phyloP scores from a whole-genome alignment of 2,113 vertebrate species.

The Chionomys nivalis region DNA sequence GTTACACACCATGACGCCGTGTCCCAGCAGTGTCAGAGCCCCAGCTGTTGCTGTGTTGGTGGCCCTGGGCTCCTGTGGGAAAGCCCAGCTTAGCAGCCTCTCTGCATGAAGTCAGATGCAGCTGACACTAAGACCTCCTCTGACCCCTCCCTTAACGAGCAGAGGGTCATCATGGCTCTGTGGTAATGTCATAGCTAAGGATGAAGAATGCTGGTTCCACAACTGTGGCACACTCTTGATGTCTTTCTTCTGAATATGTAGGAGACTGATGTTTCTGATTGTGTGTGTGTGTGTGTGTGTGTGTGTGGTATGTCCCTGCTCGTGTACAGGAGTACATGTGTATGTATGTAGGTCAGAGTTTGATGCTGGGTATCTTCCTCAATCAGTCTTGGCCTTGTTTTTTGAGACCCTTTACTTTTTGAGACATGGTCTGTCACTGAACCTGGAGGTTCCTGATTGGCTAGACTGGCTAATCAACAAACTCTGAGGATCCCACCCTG shows the following conservation, averaged over 20 bases:
- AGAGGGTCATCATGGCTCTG: not conserved
- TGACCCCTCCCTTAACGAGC: not conserved
- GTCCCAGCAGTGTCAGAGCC: not conserved
- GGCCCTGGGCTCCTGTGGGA: not conserved
- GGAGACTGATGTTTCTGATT: conserved; percentile 13
- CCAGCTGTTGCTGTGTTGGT: not conserved
- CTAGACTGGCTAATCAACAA: not conserved
- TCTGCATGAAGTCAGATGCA: not conserved
- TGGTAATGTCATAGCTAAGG: not conserved
- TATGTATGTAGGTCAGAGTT: too few relatives aligned
- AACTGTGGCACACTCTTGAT: not conserved
- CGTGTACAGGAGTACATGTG: not conserved
- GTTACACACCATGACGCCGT: fast-evolving
- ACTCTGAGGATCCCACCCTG: too few relatives aligned
- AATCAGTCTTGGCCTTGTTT: not conserved
- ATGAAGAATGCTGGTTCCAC: not conserved
- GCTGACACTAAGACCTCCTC: not conserved
- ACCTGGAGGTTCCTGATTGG: not conserved
- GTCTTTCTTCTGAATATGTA: not conserved
- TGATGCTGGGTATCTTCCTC: not conserved
- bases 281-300: too few relatives aligned
- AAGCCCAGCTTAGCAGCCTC: not conserved
- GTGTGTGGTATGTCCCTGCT: not conserved
- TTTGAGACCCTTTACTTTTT: not conserved
- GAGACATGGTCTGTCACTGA: not conserved